Evolutionary conservation across 64 coral and sea anemone genomes (phyloP).

Genomic region (Acropora yongei): DNA sequence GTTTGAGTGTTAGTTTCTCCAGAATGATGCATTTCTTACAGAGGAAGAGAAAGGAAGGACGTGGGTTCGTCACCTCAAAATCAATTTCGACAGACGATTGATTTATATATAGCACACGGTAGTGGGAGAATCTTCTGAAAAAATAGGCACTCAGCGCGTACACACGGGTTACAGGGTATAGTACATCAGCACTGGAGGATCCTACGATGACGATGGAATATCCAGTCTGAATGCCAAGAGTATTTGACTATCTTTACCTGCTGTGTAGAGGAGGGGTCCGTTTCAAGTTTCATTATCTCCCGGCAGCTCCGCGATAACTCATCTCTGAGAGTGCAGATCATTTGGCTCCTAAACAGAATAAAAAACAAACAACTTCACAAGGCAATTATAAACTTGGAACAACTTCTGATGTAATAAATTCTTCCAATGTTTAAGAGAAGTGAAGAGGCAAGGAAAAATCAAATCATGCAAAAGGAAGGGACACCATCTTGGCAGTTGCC

Average conservation of each 20-base stretch:
- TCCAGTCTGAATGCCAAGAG: not conserved
- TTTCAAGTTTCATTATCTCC: constrained; percentile 23
- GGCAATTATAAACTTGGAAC: too few species aligned
- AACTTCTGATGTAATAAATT: too few species aligned
- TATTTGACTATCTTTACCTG: not conserved
- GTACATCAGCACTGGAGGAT: too few species aligned
- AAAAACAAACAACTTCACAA: not conserved
- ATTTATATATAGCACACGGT: too few species aligned
- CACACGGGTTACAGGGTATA: too few species aligned
- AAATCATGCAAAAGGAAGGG: not conserved
- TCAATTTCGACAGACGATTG: too few species aligned
- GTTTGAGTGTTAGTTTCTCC: not conserved
- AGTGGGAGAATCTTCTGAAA: too few species aligned
- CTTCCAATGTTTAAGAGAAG: too few species aligned
- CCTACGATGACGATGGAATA: too few species aligned
- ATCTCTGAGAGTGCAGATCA: constrained; percentile 49
- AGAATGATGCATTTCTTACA: not conserved
- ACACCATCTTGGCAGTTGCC: not conserved
- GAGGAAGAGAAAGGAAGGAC: not conserved
- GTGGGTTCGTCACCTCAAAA: too few species aligned
- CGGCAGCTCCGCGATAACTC: constrained; percentile 10
- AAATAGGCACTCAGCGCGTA: too few species aligned
- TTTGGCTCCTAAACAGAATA: constrained; percentile 18
- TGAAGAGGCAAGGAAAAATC: not conserved
- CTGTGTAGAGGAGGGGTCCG: not conserved